Percentiles rank a stretch among this genome's conserved stretches.
phyloP scores from a whole-genome alignment of 2,113 vertebrate species.

The Acanthochromis polyacanthus region DNA sequence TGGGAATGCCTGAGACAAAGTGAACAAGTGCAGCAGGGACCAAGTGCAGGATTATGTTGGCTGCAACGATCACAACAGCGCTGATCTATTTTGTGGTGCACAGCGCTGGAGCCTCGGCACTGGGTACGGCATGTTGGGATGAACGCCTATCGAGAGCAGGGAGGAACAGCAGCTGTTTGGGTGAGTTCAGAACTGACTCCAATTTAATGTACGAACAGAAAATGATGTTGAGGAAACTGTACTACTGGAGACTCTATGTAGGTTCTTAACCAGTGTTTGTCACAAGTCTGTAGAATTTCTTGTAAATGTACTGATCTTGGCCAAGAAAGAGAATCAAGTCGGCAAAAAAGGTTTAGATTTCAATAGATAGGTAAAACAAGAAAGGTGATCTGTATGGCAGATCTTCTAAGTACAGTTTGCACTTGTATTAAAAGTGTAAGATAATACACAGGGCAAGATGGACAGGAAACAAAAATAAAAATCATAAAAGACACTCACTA shows the following conservation, averaged over 20 bases:
- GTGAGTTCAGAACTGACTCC: slow-evolving; percentile 81
- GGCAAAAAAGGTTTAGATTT: background rate
- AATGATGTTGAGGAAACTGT: background rate
- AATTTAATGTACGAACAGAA: background rate
- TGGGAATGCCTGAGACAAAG: slow-evolving; percentile 76
- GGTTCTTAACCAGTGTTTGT: background rate
- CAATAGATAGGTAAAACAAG: too few relatives aligned
- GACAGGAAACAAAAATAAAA: background rate
- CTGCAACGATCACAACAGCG: slow-evolving; percentile 77
- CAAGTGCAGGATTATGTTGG: slow-evolving; percentile 84
- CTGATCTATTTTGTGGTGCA: slow-evolving; percentile 80
- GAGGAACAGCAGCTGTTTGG: slow-evolving; percentile 80
- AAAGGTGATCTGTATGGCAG: background rate
- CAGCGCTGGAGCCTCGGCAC: slow-evolving; percentile 46
- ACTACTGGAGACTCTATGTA: background rate
- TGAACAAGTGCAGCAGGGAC: slow-evolving; percentile 59
- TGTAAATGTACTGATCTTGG: background rate
- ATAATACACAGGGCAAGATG: background rate
- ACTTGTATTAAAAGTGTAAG: background rate
- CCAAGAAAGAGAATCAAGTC: background rate
- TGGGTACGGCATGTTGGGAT: slow-evolving; percentile 75
- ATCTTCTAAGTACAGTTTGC: background rate
- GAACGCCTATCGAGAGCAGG: slow-evolving; percentile 62
- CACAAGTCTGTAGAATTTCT: background rate
- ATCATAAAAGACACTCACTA: background rate